Conservation (phyloP, 2,797 vertebrate genomes). For the Danio tinwini region DNA sequence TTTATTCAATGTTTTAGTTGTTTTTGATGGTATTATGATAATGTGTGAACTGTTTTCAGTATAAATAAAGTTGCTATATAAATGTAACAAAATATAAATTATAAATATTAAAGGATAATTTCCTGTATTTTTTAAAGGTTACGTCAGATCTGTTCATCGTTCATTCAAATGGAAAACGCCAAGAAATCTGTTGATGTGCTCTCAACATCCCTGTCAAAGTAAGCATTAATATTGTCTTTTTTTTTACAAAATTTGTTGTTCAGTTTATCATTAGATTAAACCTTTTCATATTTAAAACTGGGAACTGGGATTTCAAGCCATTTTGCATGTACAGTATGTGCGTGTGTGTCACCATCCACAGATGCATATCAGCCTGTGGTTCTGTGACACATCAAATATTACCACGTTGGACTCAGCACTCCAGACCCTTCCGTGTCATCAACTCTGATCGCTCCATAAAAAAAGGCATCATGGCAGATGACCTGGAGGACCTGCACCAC, state of each 20-base stretch:
- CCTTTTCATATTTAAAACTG: background rate
- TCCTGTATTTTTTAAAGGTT: slow-evolving; percentile 37
- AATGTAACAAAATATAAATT: too few relatives aligned
- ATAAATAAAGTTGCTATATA: too few relatives aligned
- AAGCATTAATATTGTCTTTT: slow-evolving; percentile 60
- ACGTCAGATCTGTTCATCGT: slow-evolving; percentile 36
- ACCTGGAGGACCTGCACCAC: slow-evolving; percentile 78
- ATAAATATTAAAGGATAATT: background rate
- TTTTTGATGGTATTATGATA: slow-evolving; percentile 17
- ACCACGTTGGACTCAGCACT: slow-evolving; percentile 60
- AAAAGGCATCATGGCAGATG: slow-evolving; percentile 87
- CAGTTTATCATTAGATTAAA: slow-evolving; percentile 5
- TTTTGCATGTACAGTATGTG: background rate
- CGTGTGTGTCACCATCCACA: slow-evolving; percentile 53
- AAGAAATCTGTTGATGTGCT: slow-evolving; percentile 88
- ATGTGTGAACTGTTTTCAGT: too few relatives aligned
- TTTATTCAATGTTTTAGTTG: background rate
- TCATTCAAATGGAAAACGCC: slow-evolving; percentile 87
- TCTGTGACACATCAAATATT: slow-evolving; percentile 87
- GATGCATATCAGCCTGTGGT: slow-evolving; percentile 79
- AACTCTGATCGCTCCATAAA: slow-evolving; percentile 84
- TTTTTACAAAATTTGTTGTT: background rate
- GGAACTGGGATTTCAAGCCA: background rate
- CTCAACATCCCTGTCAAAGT: slow-evolving; percentile 87
- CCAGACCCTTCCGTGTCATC: slow-evolving; percentile 82